phyloP scores from a whole-genome alignment of 2,888 invertebrate genomes.

The Scaptomyza caliginosa region DNA sequence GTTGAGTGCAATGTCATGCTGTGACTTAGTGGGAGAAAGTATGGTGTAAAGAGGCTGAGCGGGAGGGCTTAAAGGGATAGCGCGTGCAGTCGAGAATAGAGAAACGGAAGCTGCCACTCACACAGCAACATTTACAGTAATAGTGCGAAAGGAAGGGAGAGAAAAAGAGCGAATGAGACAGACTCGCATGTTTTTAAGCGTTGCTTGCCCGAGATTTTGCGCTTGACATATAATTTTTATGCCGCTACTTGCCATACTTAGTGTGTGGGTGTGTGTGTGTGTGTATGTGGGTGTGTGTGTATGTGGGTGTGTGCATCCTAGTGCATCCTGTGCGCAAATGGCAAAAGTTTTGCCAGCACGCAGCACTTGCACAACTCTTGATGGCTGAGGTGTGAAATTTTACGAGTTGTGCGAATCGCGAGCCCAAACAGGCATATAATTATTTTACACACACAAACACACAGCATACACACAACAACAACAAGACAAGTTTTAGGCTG shows the following conservation, averaged over 20 bases:
- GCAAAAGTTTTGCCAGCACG: conserved; percentile 57
- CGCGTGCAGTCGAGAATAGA: conserved; percentile 24
- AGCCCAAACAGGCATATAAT: conserved; percentile 68
- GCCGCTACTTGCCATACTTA: conserved; percentile 34
- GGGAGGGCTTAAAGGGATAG: background rate
- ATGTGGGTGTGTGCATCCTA: conserved; percentile 34
- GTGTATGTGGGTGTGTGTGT: conserved; percentile 26
- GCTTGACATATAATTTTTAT: conserved; percentile 77
- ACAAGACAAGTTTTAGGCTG: conserved; percentile 6
- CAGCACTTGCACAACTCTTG: conserved; percentile 62
- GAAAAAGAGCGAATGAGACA: conserved; percentile 6
- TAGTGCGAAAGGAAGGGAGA: conserved; percentile 1
- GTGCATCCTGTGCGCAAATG: conserved; percentile 57
- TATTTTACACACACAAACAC: conserved; percentile 35
- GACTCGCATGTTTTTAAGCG: conserved; percentile 47
- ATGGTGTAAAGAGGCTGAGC: background rate
- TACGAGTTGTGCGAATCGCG: conserved; percentile 44
- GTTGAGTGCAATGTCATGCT: conserved; percentile 74
- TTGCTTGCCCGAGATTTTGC: conserved; percentile 61
- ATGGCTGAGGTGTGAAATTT: conserved; percentile 66
- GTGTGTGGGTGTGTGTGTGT: conserved; percentile 21
- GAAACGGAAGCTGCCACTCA: conserved; percentile 54
- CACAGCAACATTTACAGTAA: conserved; percentile 46
- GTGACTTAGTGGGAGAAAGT: conserved; percentile 40
- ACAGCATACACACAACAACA: conserved; percentile 2